Evolutionary conservation across 2,797 vertebrate genomes (phyloP).

Genomic region (Sorex maritimensis): DNA sequence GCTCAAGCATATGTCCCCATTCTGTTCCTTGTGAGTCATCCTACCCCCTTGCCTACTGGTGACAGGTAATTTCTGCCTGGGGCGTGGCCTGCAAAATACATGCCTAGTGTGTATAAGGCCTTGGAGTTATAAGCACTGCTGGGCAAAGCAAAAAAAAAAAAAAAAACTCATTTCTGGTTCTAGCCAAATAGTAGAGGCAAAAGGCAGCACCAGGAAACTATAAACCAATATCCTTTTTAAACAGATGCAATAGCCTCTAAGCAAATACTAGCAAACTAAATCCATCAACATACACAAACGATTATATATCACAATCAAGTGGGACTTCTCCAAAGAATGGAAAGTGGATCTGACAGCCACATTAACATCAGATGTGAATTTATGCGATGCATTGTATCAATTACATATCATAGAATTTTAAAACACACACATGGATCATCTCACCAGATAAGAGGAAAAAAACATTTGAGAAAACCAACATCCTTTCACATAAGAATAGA

Average conservation of each 20-base stretch:
- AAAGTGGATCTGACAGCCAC: background rate
- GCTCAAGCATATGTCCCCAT: background rate
- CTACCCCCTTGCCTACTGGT: background rate
- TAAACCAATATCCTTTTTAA: background rate
- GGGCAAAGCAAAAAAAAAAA: background rate
- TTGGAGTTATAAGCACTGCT: too few relatives aligned
- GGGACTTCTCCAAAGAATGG: background rate
- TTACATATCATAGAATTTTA: background rate
- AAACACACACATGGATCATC: background rate
- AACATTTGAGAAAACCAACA: background rate
- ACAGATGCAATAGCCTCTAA: conserved; percentile 12
- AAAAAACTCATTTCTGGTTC: background rate
- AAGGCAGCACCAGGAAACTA: background rate
- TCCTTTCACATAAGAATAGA: background rate
- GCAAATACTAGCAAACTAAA: background rate
- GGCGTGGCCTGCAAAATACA: too few relatives aligned
- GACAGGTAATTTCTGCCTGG: background rate
- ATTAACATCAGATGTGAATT: background rate
- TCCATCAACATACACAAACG: background rate
- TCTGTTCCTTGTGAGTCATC: background rate
- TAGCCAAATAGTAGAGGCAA: conserved; percentile 17
- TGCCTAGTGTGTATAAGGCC: too few relatives aligned
- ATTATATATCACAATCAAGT: background rate
- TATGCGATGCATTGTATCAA: background rate
- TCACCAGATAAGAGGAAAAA: background rate